Evolutionary conservation across 2,113 vertebrate species (phyloP), one percentile per base, ranked within the genome.

Genomic region (Abramis brama): DNA sequence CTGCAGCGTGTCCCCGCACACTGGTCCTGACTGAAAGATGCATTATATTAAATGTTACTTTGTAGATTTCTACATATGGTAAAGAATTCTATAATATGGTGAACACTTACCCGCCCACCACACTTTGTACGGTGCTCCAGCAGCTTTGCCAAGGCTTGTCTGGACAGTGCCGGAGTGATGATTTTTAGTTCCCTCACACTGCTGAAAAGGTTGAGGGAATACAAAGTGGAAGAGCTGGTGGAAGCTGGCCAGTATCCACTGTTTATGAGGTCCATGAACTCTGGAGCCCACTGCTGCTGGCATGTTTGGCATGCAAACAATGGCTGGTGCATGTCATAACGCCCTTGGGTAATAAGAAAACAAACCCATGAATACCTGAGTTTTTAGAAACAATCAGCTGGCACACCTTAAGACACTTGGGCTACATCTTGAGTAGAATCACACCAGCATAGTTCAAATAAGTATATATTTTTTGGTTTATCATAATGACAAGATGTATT

Each of bases 71-170:
- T 64, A 1, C 25, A 66, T 66, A 66, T 66, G 25, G 5, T 66
- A 66, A 30, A 30, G 12, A 7, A 66, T 1, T 66, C 12, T 30
- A 30, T 30, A 30, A 66, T 66, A 66, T 66, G 25, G 5, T 66
- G 25, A 66, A 66, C 25, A 66, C 25, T 66, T 30, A 66, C 62
- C 62, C 25, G 62, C 62, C 62, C 62, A 64, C 62, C 62, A 30
- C 62, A 64, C 62, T 64, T 64, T 64, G 60, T 64, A 64, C 60
- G 60, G 13, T 64, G 60, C 60, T 64, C 25, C 60, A 64, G 60
- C 60, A 64, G 60, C n/a, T 64, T 64, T 64, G 60, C 60, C 27
- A 64, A 64, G 25, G 60, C 60, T 64, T 79, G 76, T 79, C 76
- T 79, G 47, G 50, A 79, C 2, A 79, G 52, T 27, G 76, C 55